These are phyloP conservation scores for Scaptomyza tumidula DNA, from an alignment of 2,888 invertebrate species.

Conservation along the genomic window DNA sequence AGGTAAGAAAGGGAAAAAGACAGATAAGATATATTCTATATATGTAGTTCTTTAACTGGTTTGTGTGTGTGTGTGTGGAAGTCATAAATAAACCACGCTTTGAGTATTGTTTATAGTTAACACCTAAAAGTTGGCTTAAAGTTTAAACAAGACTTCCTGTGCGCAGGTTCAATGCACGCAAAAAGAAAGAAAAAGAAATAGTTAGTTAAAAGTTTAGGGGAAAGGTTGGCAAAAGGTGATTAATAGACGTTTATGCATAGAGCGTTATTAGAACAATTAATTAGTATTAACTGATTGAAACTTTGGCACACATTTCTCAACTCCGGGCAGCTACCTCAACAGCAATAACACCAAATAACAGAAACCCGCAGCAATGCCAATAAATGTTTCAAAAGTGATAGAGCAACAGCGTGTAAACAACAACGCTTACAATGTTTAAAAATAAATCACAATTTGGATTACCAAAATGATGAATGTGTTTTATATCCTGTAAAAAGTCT, in stretches of 20 bases:
- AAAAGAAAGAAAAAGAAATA: not conserved
- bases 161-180: constrained; percentile 48
- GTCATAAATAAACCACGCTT: constrained; percentile 66
- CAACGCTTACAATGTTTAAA: constrained; percentile 26
- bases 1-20: not conserved
- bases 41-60: not conserved
- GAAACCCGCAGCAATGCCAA: constrained; percentile 54
- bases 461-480: not conserved
- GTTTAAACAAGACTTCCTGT: constrained; percentile 52
- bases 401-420: constrained; percentile 49
- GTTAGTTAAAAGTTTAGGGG: constrained; percentile 1
- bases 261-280: constrained; percentile 68
- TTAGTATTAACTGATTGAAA: constrained; percentile 66
- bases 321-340: constrained; percentile 55
- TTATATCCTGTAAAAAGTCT: constrained; percentile 6
- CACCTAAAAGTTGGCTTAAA: constrained; percentile 63
- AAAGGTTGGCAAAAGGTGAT: constrained; percentile 41
- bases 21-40: not conserved
- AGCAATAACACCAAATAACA: constrained; percentile 18
- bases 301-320: constrained; percentile 57
- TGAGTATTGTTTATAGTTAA: constrained; percentile 76
- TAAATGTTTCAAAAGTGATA: constrained; percentile 44
- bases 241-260: constrained; percentile 44
- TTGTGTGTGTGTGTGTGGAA: constrained; percentile 47
- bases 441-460: not conserved